These are phyloP conservation scores for Abrostola tripartita DNA, from an alignment of 2,888 invertebrate species.

Conservation along the genomic window DNA sequence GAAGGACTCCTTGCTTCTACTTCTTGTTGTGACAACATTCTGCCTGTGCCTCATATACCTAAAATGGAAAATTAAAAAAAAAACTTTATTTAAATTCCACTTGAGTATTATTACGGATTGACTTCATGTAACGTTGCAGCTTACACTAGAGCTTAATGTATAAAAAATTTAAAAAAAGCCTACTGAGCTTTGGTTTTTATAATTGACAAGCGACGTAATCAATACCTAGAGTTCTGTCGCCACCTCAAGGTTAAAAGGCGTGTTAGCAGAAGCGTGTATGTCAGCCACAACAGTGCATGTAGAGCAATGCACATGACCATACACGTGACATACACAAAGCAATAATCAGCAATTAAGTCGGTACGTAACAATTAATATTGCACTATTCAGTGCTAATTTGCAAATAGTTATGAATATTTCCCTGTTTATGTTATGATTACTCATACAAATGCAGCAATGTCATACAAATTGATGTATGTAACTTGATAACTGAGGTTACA, in stretches of 20 bases:
- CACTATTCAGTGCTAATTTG: constrained; percentile 21
- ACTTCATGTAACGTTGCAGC: too few species aligned
- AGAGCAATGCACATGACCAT: background rate
- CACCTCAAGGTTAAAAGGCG: background rate
- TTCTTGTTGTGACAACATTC: too few species aligned
- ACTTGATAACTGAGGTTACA: constrained; percentile 17
- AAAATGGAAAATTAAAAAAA: too few species aligned
- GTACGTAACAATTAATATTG: constrained; percentile 27
- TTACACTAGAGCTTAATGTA: too few species aligned
- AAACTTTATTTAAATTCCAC: too few species aligned
- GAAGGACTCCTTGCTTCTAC: too few species aligned
- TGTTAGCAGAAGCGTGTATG: background rate
- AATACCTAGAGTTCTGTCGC: background rate
- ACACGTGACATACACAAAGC: constrained; percentile 22
- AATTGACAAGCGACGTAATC: too few species aligned
- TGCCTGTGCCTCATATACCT: too few species aligned
- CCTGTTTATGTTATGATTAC: constrained; percentile 26
- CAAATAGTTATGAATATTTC: constrained; percentile 26
- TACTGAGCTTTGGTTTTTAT: too few species aligned
- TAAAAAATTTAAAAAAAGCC: too few species aligned
- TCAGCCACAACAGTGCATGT: constrained; percentile 4
- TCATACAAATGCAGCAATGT: constrained; percentile 5
- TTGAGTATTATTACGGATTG: too few species aligned
- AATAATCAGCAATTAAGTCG: constrained; percentile 31
- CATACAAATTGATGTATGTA: constrained; percentile 5